Evolutionary conservation across 2,797 vertebrate genomes (phyloP).

Genomic region (Ctenopoma kingsleyae): DNA sequence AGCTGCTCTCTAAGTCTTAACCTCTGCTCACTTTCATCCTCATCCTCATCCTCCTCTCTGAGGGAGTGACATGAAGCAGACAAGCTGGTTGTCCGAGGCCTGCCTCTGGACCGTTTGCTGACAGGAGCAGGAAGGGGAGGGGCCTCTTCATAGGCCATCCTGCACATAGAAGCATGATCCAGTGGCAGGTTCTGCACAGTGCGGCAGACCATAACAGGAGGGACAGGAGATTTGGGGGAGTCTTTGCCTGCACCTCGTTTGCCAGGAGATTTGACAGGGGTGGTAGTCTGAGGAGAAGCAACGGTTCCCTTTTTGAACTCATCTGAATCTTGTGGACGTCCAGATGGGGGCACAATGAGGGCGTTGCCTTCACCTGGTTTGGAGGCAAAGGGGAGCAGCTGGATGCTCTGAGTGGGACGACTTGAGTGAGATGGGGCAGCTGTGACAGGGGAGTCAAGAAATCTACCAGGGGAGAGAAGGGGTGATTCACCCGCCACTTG

Average conservation of each 20-base stretch:
- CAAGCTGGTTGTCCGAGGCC: slow-evolving; percentile 75
- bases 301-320: slow-evolving; percentile 70
- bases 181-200: slow-evolving; percentile 92
- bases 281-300: slow-evolving; percentile 53
- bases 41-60: slow-evolving; percentile 77
- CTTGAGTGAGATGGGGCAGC: slow-evolving; percentile 22
- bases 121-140: slow-evolving; percentile 48
- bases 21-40: slow-evolving; percentile 77
- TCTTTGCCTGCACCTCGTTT: slow-evolving; percentile 76
- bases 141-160: slow-evolving; percentile 87
- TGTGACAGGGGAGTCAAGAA: slow-evolving; percentile 61
- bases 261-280: slow-evolving; percentile 69
- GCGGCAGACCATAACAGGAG: slow-evolving; percentile 83
- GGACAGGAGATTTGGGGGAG: slow-evolving; percentile 67
- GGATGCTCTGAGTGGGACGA: slow-evolving; percentile 72
- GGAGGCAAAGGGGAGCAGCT: slow-evolving; percentile 82
- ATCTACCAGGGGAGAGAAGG: slow-evolving; percentile 62
- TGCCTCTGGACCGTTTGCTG: slow-evolving; percentile 79
- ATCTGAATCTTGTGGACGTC: slow-evolving; percentile 64
- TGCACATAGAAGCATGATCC: slow-evolving; percentile 93
- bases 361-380: slow-evolving; percentile 80
- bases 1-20: slow-evolving; percentile 83
- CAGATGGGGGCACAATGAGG: slow-evolving; percentile 81
- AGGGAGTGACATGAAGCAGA: slow-evolving; percentile 68
- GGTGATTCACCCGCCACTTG: slow-evolving; percentile 52